Evolutionary conservation across 30 jellyfish, hydroid and myxozoan genomes (phyloP), one percentile per base, ranked within the genome.

Genomic region (Chironex yamaguchii): DNA sequence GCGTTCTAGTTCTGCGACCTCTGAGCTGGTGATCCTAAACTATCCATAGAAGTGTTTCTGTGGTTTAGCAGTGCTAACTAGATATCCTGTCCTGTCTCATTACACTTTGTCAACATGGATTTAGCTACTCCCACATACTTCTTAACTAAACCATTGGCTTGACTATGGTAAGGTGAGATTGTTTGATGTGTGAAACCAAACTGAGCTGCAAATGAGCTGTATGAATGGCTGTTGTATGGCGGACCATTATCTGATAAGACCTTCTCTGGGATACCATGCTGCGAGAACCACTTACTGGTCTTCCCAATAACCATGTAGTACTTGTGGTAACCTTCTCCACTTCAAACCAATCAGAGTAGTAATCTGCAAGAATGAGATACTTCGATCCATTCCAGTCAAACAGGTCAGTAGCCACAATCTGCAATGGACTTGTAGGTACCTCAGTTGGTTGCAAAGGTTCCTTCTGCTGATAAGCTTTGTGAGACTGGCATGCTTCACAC

Each of bases 391-490:
- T 49, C 23, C 36, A 81, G 33, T 63, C 49, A 81, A 82, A 65
- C 17, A 35, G 70, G 52, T 82, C 92, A 4, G 85, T 82, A 22
- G 78, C 92, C 30, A 82, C 26, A 36, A 36, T 65, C 35, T 65
- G 79, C 87, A 85, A 82, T 23, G 92, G 92, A 4, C 80, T 1
- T 49, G 32, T 63, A 2, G 92, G 87, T 3, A 82, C 32, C 22
- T 82, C 85, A 32, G 67, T 85, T 23, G 92, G 85, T 76, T 28
- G 36, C 22, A 82, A 48, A 6, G 92, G 69, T 48, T 82, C 92
- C 31, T 32, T 24, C 70, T 82, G 86, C 11, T 82, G 67, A 3
- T 54, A 25, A 27, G 48, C 26, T 25, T 23, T 14, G 9, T 30
- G 34, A 31, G 21, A 29, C 34, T 79, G 82, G 51, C 85, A 32